These are phyloP conservation scores for Ylistrum balloti DNA, from an alignment of 1,140 invertebrate genomes.

Conservation along the genomic window DNA sequence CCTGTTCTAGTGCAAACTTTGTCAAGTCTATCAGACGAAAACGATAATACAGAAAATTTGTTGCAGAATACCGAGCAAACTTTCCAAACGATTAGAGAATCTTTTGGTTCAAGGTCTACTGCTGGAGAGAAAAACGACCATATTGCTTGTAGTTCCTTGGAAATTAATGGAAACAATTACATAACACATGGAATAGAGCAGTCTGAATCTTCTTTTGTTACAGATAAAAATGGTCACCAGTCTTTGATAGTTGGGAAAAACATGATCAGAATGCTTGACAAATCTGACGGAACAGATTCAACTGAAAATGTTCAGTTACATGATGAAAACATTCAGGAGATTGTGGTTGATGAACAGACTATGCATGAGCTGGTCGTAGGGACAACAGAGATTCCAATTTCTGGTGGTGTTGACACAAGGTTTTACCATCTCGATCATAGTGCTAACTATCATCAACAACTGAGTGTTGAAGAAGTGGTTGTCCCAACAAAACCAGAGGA, in stretches of 20 bases:
- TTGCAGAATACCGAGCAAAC: neutral
- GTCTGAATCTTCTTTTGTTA: neutral
- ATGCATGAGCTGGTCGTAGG: neutral
- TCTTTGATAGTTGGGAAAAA: neutral
- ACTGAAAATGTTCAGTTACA: neutral
- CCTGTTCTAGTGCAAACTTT: neutral
- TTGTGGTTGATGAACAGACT: neutral
- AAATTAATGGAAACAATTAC: neutral
- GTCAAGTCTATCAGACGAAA: neutral
- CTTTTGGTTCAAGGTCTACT: neutral
- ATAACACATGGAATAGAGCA: neutral
- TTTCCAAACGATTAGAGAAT: neutral
- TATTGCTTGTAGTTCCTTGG: neutral
- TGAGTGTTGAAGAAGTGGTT: neutral
- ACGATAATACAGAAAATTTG: neutral
- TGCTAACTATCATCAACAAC: neutral
- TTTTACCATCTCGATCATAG: neutral
- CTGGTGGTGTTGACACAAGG: neutral
- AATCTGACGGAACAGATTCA: neutral
- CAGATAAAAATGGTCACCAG: neutral
- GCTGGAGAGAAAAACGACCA: neutral
- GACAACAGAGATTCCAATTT: neutral
- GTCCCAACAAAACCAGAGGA: neutral
- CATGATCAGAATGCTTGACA: neutral
- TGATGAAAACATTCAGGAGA: constrained; percentile 11